Evolutionary conservation across 2,113 vertebrate genomes (phyloP).

Genomic region (Varanus salvator): DNA sequence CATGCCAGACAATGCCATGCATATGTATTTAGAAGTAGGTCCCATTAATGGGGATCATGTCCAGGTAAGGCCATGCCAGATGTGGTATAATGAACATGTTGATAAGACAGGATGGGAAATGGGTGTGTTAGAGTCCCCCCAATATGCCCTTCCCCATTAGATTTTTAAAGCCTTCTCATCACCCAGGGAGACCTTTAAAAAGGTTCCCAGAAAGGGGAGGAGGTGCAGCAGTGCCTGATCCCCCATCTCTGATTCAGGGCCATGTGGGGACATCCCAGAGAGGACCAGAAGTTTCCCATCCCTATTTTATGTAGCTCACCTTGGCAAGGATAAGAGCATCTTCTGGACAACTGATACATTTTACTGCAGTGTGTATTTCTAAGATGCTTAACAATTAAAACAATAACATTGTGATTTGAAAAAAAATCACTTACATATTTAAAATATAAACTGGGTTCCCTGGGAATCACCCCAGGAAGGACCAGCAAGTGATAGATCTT

Average conservation of each 20-base stretch:
- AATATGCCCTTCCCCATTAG: too few relatives aligned
- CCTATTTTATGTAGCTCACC: neutral
- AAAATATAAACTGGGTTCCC: neutral
- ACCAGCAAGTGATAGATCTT: neutral
- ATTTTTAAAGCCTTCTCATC: too few relatives aligned
- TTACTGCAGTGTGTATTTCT: neutral
- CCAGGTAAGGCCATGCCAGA: neutral
- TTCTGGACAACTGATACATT: neutral
- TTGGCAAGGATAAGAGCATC: neutral
- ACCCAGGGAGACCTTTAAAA: too few relatives aligned
- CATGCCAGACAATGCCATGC: neutral
- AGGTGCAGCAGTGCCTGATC: too few relatives aligned
- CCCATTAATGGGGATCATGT: neutral
- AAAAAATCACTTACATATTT: neutral
- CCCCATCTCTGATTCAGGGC: too few relatives aligned
- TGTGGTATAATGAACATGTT: neutral
- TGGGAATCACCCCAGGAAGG: neutral
- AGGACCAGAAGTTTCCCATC: too few relatives aligned
- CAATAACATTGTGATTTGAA: neutral
- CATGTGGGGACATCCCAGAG: too few relatives aligned
- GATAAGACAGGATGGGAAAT: neutral
- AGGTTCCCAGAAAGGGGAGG: too few relatives aligned
- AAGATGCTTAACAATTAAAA: neutral
- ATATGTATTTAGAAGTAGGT: neutral
- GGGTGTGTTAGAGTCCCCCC: too few relatives aligned